Percentiles rank a stretch among this genome's conserved stretches.
Conservation (phyloP, 2,113 vertebrate genomes). For the Mesocricetus auratus region DNA sequence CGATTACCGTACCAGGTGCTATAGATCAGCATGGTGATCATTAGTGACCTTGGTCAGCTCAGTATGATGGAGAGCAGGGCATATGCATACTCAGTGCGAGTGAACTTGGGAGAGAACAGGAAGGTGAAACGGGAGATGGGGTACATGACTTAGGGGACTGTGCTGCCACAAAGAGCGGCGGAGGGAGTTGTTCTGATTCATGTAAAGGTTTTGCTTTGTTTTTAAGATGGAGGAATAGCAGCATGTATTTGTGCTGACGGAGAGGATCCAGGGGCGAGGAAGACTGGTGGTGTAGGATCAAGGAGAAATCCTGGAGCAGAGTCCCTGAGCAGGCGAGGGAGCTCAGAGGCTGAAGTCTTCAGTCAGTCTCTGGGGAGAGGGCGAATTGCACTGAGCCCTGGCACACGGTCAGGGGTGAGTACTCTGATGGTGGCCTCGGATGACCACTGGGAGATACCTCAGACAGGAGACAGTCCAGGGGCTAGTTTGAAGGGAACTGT, state of each 20-base stretch:
- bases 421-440: neutral
- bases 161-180: neutral
- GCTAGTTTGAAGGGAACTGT: conserved; percentile 18
- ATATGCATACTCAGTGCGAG: neutral
- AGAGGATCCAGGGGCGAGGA: conserved; percentile 43
- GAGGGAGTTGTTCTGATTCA: neutral
- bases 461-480: conserved; percentile 5
- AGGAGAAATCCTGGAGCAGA: conserved; percentile 31
- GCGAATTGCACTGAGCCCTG: conserved; percentile 17
- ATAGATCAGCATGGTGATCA: neutral
- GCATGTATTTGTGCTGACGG: conserved; percentile 42
- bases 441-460: conserved; percentile 32
- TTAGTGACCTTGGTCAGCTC: neutral
- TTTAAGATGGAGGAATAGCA: conserved; percentile 48
- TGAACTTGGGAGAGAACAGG: neutral
- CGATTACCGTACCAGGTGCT: neutral
- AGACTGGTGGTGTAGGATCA: conserved; percentile 27
- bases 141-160: neutral
- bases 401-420: conserved; percentile 26
- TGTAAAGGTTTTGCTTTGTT: conserved; percentile 25
- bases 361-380: conserved; percentile 22
- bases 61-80: neutral
- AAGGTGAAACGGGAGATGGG: conserved; percentile 7
- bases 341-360: neutral
- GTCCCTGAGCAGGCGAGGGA: neutral